Conservation (phyloP, 2,797 vertebrate species). For the Danio albolineatus region DNA sequence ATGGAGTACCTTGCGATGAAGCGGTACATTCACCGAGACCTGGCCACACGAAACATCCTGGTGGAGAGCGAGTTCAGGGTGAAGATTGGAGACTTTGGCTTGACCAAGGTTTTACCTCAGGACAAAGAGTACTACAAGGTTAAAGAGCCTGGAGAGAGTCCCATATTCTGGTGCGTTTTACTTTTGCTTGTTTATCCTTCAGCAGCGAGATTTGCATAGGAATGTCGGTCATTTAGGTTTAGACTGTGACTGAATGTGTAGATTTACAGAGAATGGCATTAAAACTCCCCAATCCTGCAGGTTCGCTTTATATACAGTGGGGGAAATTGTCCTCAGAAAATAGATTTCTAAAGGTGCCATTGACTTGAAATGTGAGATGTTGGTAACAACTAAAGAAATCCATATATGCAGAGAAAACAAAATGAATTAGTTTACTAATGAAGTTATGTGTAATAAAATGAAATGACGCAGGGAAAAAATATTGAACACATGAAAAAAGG, state of each 20-base stretch:
- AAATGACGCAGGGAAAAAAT: too few species aligned
- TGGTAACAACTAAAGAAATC: too few species aligned
- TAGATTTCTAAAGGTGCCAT: too few species aligned
- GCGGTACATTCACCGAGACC: constrained; percentile 96
- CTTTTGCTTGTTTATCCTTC: neutral
- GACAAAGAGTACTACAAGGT: constrained; percentile 99
- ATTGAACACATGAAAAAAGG: too few species aligned
- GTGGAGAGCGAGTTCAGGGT: constrained; percentile 97
- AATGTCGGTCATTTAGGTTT: neutral
- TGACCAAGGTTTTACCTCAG: constrained; percentile 96
- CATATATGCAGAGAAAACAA: too few species aligned
- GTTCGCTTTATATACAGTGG: too few species aligned
- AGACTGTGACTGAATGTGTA: neutral
- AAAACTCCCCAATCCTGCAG: too few species aligned
- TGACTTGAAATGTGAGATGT: too few species aligned
- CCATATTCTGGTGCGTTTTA: constrained; percentile 94
- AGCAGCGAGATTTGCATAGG: neutral
- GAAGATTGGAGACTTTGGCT: constrained; percentile 97
- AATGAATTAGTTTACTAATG: too few species aligned
- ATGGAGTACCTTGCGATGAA: constrained; percentile 96
- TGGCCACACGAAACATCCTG: constrained; percentile 96
- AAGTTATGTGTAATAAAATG: too few species aligned
- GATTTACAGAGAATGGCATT: too few species aligned
- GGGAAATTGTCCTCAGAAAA: too few species aligned
- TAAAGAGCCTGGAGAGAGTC: constrained; percentile 96